phyloP scores from a whole-genome alignment of 1,140 invertebrate species.

The Cataglyphis hispanica region DNA sequence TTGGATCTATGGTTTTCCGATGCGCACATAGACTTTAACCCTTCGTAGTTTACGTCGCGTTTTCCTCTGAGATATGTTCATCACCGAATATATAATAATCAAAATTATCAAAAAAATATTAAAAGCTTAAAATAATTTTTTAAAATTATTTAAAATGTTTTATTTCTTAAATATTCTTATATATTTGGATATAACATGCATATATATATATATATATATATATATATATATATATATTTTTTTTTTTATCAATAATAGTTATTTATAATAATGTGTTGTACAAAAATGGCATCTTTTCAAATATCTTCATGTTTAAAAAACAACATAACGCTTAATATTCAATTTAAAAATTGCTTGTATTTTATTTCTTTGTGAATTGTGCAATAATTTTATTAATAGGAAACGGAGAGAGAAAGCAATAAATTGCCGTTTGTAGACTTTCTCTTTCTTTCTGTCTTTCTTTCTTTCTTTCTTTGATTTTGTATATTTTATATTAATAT shows the following conservation, averaged over 20 bases:
- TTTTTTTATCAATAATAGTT: background rate
- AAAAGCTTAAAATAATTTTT: background rate
- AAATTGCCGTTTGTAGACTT: background rate
- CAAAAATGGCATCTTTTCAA: background rate
- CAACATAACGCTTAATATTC: background rate
- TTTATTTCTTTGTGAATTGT: background rate
- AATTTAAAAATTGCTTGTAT: background rate
- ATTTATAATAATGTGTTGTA: background rate
- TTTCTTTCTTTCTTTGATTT: background rate
- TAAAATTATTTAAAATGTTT: background rate
- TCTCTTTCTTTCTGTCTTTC: background rate
- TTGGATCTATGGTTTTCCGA: slow-evolving; percentile 53
- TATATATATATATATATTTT: too few species aligned
- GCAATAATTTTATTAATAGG: background rate
- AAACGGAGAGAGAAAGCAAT: background rate
- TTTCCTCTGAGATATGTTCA: background rate
- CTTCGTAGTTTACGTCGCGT: background rate
- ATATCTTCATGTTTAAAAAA: too few species aligned
- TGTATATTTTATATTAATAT: slow-evolving; percentile 10
- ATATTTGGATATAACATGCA: too few species aligned
- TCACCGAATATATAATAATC: background rate
- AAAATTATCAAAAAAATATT: slow-evolving; percentile 8
- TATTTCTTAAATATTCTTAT: too few species aligned
- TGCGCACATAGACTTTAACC: slow-evolving; percentile 26
- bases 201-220: too few species aligned